A percentile compares a stretch with the other conserved stretches of the same genome.
Evolutionary conservation across 2,113 vertebrate species (phyloP).

Genomic region (Cynoglossus semilaevis): DNA sequence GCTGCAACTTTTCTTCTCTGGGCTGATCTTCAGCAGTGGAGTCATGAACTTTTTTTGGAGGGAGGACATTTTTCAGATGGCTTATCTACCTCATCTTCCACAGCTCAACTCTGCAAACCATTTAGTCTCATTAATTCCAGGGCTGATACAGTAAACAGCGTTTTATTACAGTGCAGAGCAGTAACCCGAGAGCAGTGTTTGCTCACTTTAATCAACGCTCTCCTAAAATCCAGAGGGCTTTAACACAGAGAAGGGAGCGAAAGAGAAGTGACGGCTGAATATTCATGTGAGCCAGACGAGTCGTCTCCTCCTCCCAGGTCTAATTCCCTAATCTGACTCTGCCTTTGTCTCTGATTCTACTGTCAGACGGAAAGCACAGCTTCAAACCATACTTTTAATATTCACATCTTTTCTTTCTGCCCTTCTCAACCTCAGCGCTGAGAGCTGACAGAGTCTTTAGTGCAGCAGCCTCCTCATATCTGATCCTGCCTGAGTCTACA

Average conservation of each 20-base stretch:
- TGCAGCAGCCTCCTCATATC: constrained; percentile 20
- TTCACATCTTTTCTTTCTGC: too few species aligned
- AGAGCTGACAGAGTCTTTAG: constrained; percentile 52
- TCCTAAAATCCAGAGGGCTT: constrained; percentile 53
- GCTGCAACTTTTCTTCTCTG: constrained; percentile 8
- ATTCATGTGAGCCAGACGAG: constrained; percentile 31
- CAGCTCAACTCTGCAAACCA: constrained; percentile 24
- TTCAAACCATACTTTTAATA: background rate
- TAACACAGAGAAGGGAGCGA: constrained; percentile 13
- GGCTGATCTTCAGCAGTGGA: constrained; percentile 1
- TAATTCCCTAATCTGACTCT: constrained; percentile 46
- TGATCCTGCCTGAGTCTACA: too few species aligned
- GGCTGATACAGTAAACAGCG: constrained; percentile 54
- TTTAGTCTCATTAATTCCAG: constrained; percentile 62
- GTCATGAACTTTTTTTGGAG: constrained; percentile 10
- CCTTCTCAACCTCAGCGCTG: constrained; percentile 9
- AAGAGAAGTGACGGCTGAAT: constrained; percentile 35
- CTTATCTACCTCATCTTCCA: constrained; percentile 40
- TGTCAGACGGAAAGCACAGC: constrained; percentile 5
- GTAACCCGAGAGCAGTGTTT: constrained; percentile 59
- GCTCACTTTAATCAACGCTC: constrained; percentile 58
- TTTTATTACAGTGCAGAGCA: constrained; percentile 53
- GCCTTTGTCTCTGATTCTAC: constrained; percentile 40
- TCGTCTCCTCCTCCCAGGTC: constrained; percentile 26
- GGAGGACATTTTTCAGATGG: constrained; percentile 17